These are phyloP conservation scores for Cactoblastis cactorum DNA, from an alignment of 2,888 invertebrate genomes.

Conservation along the genomic window DNA sequence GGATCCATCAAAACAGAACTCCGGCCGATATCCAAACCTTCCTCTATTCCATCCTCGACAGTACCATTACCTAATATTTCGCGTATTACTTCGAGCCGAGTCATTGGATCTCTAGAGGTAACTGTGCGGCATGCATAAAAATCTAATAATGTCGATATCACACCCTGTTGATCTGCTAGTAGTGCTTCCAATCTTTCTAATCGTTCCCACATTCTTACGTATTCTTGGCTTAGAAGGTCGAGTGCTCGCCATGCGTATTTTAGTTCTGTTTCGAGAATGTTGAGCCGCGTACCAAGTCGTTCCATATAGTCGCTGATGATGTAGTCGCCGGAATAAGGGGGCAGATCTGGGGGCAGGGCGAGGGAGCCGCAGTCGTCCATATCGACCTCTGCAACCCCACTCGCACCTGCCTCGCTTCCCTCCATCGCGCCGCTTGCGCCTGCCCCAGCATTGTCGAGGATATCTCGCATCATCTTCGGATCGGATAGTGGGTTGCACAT, in stretches of 20 bases:
- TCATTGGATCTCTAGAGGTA: conserved; percentile 74
- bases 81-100: conserved; percentile 80
- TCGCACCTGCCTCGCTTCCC: conserved; percentile 77
- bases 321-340: conserved; percentile 82
- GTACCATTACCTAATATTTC: conserved; percentile 83
- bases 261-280: conserved; percentile 92
- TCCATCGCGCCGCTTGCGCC: conserved; percentile 74
- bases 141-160: conserved; percentile 91
- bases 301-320: conserved; percentile 96
- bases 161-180: conserved; percentile 93
- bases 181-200: conserved; percentile 92
- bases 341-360: conserved; percentile 72
- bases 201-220: conserved; percentile 96
- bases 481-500: conserved; percentile 61
- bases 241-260: conserved; percentile 96
- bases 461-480: conserved; percentile 78
- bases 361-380: conserved; percentile 78
- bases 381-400: conserved; percentile 76
- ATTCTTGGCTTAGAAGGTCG: conserved; percentile 93
- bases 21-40: conserved; percentile 80
- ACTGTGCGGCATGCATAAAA: conserved; percentile 82
- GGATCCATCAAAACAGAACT: conserved; percentile 59
- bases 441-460: conserved; percentile 74
- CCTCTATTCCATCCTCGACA: conserved; percentile 83
- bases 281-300: conserved; percentile 90